These are phyloP conservation scores for Paracentrotus lividus DNA, from an alignment of 53 echinoderm and acorn worm species.

Conservation along the genomic window DNA sequence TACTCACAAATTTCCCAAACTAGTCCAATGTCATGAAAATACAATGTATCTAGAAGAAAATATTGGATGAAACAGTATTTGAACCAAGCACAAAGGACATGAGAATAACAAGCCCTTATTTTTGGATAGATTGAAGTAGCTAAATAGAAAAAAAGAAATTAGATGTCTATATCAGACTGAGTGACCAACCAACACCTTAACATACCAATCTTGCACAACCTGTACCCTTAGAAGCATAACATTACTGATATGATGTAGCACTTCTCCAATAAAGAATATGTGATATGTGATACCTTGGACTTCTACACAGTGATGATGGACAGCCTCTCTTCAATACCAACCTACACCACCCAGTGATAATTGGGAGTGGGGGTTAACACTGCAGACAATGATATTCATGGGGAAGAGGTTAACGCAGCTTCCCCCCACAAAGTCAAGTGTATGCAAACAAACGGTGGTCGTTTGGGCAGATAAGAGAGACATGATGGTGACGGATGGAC, in stretches of 20 bases:
- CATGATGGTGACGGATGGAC: conserved; percentile 59
- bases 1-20: no score
- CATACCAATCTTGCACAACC: background rate
- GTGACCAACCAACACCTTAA: background rate
- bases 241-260: background rate
- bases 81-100: background rate
- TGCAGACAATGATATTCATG: conserved; percentile 39
- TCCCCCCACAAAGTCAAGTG: conserved; percentile 29
- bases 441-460: conserved; percentile 57
- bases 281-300: background rate
- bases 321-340: background rate
- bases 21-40: no score
- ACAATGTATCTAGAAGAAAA: no score
- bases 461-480: conserved; percentile 41
- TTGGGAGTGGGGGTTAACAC: conserved; percentile 39
- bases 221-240: background rate
- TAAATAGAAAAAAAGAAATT: background rate
- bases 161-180: background rate
- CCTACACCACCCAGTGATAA: conserved; percentile 20
- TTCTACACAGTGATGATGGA: background rate
- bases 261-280: background rate
- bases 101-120: background rate
- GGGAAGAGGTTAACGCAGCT: conserved; percentile 41
- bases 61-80: no score
- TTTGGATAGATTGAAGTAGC: no score